Evolutionary conservation across 2,888 invertebrate genomes (phyloP), one percentile per base, ranked within the genome.

Genomic region (Lycia hirtaria): DNA sequence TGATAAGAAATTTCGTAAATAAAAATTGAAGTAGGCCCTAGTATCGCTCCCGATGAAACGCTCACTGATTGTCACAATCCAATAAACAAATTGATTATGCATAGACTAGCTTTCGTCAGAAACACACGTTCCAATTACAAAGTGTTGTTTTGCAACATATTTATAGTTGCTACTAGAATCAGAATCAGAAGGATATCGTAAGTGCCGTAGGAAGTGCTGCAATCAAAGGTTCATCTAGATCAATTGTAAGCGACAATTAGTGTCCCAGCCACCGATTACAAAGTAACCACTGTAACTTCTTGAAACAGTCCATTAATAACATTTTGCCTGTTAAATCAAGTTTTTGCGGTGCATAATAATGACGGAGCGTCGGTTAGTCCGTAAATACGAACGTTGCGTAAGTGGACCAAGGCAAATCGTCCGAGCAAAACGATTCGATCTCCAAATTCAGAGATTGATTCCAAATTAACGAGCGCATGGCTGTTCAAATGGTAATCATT

Each of bases 361-460:
- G 61, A 65, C 63, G 52, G 58, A 48, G 43, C 43, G 60, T 69
- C 70, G 67, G 67, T 71, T 67, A 60, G 68, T 69, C 68, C 54
- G 63, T 65, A 58, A 71, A 73, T 72, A 71, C 71, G 69, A 66
- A 63, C 66, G 69, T 78, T 80, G 72, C 73, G 75, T 80, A 86
- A 87, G 74, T 87, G 78, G 86, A 77, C 80, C 88, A 88, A 88
- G 87, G 88, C 66, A 61, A 78, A 67, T 79, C 76, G 68, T 72
- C 72, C 68, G 67, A 78, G 74, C 77, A 71, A 71, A 76, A 73
- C 73, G 71, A 72, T 76, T 72, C 68, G 66, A 71, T 79, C 75
- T 76, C 71, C 68, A 75, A 78, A 78, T 75, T 70, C 65, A 62
- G 68, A 71, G 67, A 72, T 68, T 56, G 56, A 60, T 47, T 50